Base-by-base conservation (phyloP, 2,888 invertebrate genomes). In the Epinotia brunnichana region DNA sequence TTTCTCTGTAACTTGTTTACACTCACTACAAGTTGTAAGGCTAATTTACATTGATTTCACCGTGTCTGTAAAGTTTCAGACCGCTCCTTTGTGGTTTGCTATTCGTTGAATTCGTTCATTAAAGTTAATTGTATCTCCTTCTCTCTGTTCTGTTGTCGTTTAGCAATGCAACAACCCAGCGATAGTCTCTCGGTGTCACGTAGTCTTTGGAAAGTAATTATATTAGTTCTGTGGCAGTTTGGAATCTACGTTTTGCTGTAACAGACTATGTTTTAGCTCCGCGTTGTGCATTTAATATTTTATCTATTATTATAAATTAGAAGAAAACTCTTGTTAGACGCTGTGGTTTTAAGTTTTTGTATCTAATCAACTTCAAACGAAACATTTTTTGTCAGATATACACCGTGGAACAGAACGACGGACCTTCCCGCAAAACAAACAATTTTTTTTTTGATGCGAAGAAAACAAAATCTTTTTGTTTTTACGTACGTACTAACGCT, bases 1-100 rank as follows among this genome's bases (percentile, higher is more conserved):
- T 72, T 68, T 72, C 67, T 19, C 60, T 67, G 61, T 62, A 68
- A 68, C 72, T 72, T 66, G 71, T 71, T 68, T 57, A 67, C 62
- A 39, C 72, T 68, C 17, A 56, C 72, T 62, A 67, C 56, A 68
- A 68, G 61, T 72, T 72, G 72, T 72, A 57, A 68, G 67, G 61
- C 56, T 68, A 57, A 72, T 72, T 68, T 72, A 68, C 68, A 72
- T 72, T 57, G 68, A 67, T 68, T 72, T 68, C 60, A 24, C 48
- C 39, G 48, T 51, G 60, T 62, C 53, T 56, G 39, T 67, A 39
- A 71, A 66, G 51, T 64, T 66, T 39, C 39, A 59, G 29, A 15
- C 7, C 19, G 62, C 35, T 69, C 24, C 63, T 51, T 59, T 64
- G 70, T 57, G 53, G 51, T 3, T 62, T 13, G 21, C 39, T 21